Evolutionary conservation across 2,888 invertebrate species (phyloP), one percentile per base, ranked within the genome.

Genomic region (Rhorus exstirpatorius): DNA sequence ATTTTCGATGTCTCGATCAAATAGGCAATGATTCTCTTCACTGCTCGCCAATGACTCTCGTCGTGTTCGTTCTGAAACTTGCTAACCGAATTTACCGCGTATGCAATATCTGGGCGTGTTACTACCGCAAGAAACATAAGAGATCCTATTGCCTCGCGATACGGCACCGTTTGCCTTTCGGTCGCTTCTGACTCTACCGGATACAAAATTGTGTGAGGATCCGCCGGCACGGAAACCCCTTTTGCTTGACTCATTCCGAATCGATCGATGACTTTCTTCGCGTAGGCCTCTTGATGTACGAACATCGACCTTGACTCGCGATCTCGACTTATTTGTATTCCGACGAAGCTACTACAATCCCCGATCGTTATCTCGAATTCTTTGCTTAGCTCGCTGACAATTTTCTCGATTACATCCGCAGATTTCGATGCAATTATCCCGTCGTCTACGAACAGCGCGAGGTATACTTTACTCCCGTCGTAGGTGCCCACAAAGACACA

Each of bases 391-490:
- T 72, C 49, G 0, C 21, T 12, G 0, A 87, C 26, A 41, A 89
- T 83, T 8, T 58, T n/a, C 6, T 85, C 38, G 14, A 86, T 75
- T 14, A 60, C 53, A 8, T 76, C 44, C 24, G 81, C 41, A 12
- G 74, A 12, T 1, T 60, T 81, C 12, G 84, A 46, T 19, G 81
- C 83, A 7, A 89, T 81, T 17, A 90, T 68, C n/a, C 89, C 88
- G 83, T 90, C 90, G 60, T 91, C 90, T 21, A 91, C 89, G 81
- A 88, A 89, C 1, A 90, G 68, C 1, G 81, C 86, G 3, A 90
- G 21, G 8, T 88, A 82, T 12, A 90, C 12, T 12, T 81, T 53
- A 10, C 83, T 84, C 3, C 2, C 8, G 6, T 7, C 1, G 3
- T 51, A 12, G 31, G 31, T 31, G n/a, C 84, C 31, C 38, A 78